phyloP scores from a whole-genome alignment of 2,797 vertebrate genomes.

The Thripadectes ignobilis region DNA sequence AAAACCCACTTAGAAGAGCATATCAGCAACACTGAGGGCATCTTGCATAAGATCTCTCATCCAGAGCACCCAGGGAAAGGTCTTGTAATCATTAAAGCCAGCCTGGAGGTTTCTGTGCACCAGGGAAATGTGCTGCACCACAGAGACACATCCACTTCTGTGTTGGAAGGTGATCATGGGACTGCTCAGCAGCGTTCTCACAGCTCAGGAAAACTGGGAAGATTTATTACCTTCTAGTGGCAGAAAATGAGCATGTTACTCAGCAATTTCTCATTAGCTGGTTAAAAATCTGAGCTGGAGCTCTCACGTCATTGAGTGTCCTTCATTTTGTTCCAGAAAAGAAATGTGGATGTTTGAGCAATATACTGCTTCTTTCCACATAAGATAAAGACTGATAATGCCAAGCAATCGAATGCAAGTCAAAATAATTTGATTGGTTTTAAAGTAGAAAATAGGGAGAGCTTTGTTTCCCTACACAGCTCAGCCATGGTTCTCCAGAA shows the following conservation, averaged over 20 bases:
- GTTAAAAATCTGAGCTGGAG: not conserved
- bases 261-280: not conserved
- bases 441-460: not conserved
- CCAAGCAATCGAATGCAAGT: not conserved
- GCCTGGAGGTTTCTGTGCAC: not conserved
- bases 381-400: not conserved
- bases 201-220: accelerated
- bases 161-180: not conserved
- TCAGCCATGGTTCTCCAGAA: not conserved
- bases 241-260: not conserved
- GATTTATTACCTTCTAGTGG: not conserved
- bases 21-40: no score
- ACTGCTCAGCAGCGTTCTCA: accelerated
- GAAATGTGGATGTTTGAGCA: not conserved
- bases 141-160: accelerated
- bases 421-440: not conserved
- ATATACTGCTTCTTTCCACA: not conserved
- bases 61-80: not conserved
- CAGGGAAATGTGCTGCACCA: not conserved
- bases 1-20: not conserved
- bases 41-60: accelerated
- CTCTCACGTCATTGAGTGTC: not conserved
- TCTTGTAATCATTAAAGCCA: not conserved
- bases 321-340: not conserved
- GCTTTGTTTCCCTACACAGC: not conserved